Evolutionary conservation across 2,888 invertebrate species (phyloP), one percentile per base, ranked within the genome.

Genomic region (Trachelus troglodyta): DNA sequence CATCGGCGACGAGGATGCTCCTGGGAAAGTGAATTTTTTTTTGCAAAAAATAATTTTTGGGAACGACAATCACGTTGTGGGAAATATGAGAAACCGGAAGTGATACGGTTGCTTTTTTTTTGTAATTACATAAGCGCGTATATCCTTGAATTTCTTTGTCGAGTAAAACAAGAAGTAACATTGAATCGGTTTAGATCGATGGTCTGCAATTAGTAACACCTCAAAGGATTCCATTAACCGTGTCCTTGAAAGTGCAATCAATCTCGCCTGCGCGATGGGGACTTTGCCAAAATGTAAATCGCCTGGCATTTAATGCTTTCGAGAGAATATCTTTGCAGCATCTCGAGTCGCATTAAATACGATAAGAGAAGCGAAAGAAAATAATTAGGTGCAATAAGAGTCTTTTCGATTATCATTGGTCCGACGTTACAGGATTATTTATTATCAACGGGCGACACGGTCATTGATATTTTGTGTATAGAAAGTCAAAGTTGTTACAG

Each of bases 231-330:
- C 71, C 71, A 71, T 71, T 71, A 71, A 71, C 12, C 34, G 31
- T 71, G 71, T 71, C 71, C 71, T 33, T 71, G 71, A 71, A 31
- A 71, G 71, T 33, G 71, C 34, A 31, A 71, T 71, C 31, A 71
- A 71, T 71, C 71, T 71, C 31, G 31, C 71, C 0, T 12, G 56
- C 71, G 6, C 71, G 3, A 31, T 31, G 71, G 71, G 34, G 71
- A 33, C 12, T 71, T 71, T 71, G 71, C 71, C 71, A 71, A 71
- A 71, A 71, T 71, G 31, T 34, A 71, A 71, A 71, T 71, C 71
- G 1, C 9, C 31, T 31, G 33, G 1, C 31, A 12, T 31, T 71
- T 71, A 31, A 71, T 12, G 71, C 71, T 71, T 71, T 71, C 71
- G 6, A 12, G 12, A 31, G 12, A 33, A 34, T 71, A 12, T 71